Conservation (phyloP, 2,888 invertebrate genomes). For the Aradus depressus region DNA sequence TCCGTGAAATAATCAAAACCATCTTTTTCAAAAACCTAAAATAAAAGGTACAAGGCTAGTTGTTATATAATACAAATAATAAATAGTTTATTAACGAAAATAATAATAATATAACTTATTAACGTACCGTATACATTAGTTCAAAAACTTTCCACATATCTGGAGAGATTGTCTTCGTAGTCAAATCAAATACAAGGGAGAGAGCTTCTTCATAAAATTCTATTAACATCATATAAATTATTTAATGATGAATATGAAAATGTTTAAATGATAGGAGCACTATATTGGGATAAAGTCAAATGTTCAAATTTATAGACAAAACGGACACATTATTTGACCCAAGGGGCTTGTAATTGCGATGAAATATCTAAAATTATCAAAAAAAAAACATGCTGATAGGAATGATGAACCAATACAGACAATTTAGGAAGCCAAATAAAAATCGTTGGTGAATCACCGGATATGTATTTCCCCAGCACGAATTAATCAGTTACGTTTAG, state of each 20-base stretch:
- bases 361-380: no score
- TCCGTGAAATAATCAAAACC: slow-evolving; percentile 93
- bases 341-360: no score
- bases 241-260: slow-evolving; percentile 2
- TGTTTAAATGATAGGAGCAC: not conserved
- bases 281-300: no score
- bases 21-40: slow-evolving; percentile 78
- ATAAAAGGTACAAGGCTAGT: not conserved
- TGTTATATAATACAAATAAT: not conserved
- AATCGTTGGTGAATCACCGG: no score
- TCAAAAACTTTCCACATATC: slow-evolving; percentile 96
- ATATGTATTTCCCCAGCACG: no score
- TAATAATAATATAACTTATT: not conserved
- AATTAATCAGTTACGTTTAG: no score
- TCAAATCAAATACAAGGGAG: slow-evolving; percentile 82
- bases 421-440: no score
- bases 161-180: slow-evolving; percentile 73
- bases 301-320: no score
- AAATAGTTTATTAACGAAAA: slow-evolving; percentile 5
- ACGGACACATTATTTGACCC: no score
- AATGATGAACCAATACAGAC: no score
- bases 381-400: no score
- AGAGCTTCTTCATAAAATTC: slow-evolving; percentile 97
- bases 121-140: slow-evolving; percentile 57
- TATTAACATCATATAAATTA: slow-evolving; percentile 34